These are phyloP conservation scores for Carettochelys insculpta DNA, from an alignment of 2,113 vertebrate genomes.

Conservation along the genomic window DNA sequence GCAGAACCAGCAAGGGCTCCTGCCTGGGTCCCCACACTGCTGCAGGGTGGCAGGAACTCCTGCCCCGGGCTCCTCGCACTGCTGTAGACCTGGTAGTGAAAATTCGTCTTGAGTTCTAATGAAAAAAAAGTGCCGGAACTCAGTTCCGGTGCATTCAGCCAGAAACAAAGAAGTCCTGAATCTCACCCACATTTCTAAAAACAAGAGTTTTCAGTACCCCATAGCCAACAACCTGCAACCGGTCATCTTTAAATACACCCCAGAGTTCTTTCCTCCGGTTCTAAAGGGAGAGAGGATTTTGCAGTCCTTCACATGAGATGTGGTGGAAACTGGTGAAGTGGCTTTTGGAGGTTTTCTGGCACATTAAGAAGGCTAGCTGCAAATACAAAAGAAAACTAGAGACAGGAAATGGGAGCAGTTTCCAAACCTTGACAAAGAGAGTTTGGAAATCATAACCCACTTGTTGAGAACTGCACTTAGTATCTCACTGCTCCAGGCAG, in stretches of 20 bases:
- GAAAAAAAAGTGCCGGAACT: no score
- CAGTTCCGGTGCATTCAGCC: no score
- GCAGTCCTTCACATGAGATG: background rate
- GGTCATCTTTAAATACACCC: background rate
- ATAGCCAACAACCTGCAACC: rapidly evolving
- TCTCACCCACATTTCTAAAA: no score
- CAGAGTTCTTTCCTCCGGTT: background rate
- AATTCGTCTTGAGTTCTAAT: no score
- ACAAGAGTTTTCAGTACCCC: background rate
- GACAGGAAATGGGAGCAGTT: background rate
- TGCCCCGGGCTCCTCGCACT: no score
- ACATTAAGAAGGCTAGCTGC: background rate
- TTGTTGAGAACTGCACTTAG: background rate
- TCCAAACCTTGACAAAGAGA: background rate
- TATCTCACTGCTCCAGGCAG: background rate
- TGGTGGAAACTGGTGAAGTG: background rate
- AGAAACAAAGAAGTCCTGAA: no score
- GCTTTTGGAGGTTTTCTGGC: background rate
- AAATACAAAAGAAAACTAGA: background rate
- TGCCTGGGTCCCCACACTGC: no score
- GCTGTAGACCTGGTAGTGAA: no score
- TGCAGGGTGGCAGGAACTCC: no score
- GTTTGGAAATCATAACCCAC: background rate
- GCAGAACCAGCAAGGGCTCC: no score
- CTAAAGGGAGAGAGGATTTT: background rate